phyloP scores from a whole-genome alignment of 2,797 vertebrate species.

The Gallinago nigripennis region DNA sequence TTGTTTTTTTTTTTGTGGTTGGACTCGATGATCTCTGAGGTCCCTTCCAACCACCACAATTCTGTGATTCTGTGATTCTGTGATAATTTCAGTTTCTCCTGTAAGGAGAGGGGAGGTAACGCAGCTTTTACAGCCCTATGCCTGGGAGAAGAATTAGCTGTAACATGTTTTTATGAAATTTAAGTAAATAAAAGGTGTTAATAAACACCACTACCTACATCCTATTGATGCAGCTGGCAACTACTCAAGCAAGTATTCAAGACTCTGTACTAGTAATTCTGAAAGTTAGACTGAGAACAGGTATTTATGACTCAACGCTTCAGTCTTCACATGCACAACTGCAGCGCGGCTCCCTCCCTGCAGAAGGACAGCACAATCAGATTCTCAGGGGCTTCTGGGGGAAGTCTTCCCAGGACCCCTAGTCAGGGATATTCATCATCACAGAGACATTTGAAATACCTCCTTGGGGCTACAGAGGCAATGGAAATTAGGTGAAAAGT shows the following conservation, averaged over 20 bases:
- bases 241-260: neutral
- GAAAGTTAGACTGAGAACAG: neutral
- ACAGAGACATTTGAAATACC: neutral
- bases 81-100: neutral
- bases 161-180: neutral
- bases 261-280: neutral
- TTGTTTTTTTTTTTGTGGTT: no score
- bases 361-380: neutral
- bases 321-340: neutral
- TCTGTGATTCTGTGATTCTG: no score
- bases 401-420: neutral
- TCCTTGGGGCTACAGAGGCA: slow-evolving; percentile 13
- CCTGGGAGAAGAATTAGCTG: neutral
- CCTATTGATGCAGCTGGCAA: neutral
- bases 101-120: neutral
- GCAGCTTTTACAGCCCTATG: neutral
- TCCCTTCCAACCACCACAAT: no score
- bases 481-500: slow-evolving; percentile 6
- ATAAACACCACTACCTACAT: neutral
- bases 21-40: no score
- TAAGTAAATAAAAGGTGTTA: neutral
- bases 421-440: neutral
- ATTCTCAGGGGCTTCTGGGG: neutral
- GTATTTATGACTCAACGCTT: neutral
- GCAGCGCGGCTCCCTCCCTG: neutral